Percentiles rank a stretch among this genome's conserved stretches.
phyloP scores from a whole-genome alignment of 2,113 vertebrate species.

The Amblyopsis rosae region DNA sequence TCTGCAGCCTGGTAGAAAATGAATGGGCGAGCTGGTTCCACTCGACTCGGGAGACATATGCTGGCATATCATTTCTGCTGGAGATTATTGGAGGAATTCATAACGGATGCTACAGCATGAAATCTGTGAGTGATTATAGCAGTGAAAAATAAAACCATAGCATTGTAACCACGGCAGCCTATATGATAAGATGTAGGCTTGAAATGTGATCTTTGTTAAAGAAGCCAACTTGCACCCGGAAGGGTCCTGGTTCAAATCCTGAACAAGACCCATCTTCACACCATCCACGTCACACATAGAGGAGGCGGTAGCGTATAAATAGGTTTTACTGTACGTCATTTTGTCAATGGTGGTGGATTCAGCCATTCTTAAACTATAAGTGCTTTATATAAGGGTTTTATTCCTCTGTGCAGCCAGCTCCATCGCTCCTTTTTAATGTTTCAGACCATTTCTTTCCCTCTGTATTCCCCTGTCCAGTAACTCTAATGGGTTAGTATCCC shows the following conservation, averaged over 20 bases:
- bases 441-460: slow-evolving; percentile 60
- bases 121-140: neutral
- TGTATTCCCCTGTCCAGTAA: slow-evolving; percentile 44
- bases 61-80: slow-evolving; percentile 24
- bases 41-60: slow-evolving; percentile 23
- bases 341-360: neutral
- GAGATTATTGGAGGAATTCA: slow-evolving; percentile 13
- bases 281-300: too few relatives aligned
- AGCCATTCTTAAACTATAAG: too few relatives aligned
- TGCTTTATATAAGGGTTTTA: slow-evolving; percentile 12
- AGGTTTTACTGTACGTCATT: neutral
- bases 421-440: slow-evolving; percentile 34
- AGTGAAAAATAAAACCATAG: neutral
- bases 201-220: too few relatives aligned
- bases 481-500: slow-evolving; percentile 39
- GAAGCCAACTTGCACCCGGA: too few relatives aligned
- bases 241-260: too few relatives aligned
- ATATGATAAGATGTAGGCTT: too few relatives aligned
- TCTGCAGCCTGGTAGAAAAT: neutral
- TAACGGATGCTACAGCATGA: neutral
- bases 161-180: too few relatives aligned
- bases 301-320: neutral
- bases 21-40: slow-evolving; percentile 8
- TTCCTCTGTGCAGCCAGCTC: slow-evolving; percentile 59
- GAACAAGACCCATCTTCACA: too few relatives aligned